Conservation (phyloP, 2,113 vertebrate species). For the Tragelaphus buxtoni region DNA sequence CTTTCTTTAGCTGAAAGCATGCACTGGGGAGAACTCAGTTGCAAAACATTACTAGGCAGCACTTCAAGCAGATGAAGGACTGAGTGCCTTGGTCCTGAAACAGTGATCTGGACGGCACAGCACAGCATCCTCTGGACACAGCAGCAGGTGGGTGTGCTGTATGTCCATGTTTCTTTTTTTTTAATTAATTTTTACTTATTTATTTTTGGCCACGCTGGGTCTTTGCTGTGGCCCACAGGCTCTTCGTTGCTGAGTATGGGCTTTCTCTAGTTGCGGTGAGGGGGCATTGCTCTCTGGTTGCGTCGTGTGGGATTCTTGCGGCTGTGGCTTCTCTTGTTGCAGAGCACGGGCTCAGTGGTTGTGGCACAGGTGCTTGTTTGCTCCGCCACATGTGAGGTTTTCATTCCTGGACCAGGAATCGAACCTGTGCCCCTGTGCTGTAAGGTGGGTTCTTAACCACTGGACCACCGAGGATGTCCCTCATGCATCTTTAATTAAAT, state of each 20-base stretch:
- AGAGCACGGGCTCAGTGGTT: neutral
- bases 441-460: neutral
- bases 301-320: neutral
- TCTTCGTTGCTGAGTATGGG: neutral
- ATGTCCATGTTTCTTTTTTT: neutral
- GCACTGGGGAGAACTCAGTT: neutral
- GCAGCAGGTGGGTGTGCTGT: neutral
- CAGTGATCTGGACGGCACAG: neutral
- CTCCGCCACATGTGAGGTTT: neutral
- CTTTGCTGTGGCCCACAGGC: neutral
- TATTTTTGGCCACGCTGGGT: neutral
- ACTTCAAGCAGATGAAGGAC: neutral
- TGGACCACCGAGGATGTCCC: neutral
- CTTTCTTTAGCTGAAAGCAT: neutral
- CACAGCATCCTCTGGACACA: neutral
- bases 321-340: neutral
- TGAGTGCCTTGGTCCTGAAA: neutral
- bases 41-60: neutral
- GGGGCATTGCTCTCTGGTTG: neutral
- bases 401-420: neutral
- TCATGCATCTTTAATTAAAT: neutral
- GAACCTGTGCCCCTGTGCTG: neutral
- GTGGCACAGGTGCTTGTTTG: neutral
- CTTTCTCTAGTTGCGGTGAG: neutral
- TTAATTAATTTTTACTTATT: neutral